Evolutionary conservation across 2,113 vertebrate genomes (phyloP).

Genomic region (Acanthisitta chloris): DNA sequence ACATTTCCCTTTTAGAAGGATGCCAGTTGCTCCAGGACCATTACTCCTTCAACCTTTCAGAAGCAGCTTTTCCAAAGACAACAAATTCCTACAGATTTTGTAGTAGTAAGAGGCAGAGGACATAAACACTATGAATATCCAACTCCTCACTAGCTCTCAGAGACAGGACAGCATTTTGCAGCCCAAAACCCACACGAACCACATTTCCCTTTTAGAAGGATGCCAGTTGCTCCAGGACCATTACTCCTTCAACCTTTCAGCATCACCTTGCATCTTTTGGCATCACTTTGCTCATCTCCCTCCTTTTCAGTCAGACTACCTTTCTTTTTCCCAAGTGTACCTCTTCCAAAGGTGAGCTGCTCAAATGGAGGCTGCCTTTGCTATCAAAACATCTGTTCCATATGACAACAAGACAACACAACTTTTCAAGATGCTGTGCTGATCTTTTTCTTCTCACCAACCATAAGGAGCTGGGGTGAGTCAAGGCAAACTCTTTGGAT

Average conservation of each 20-base stretch:
- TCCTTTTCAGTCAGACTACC: neutral
- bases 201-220: neutral
- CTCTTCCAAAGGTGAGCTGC: neutral
- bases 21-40: neutral
- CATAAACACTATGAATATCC: neutral
- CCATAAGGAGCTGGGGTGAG: neutral
- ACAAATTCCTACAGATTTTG: neutral
- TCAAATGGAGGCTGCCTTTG: neutral
- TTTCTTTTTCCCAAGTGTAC: neutral
- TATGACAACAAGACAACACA: neutral
- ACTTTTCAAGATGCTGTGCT: neutral
- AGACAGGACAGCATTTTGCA: neutral
- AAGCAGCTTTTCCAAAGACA: neutral
- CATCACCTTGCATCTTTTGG: neutral
- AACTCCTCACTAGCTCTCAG: neutral
- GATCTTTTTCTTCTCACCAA: neutral
- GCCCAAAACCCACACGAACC: neutral
- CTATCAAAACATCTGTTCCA: neutral
- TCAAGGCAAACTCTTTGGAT: neutral
- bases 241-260: neutral
- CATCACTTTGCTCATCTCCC: neutral
- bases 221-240: neutral
- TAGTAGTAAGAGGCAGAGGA: neutral
- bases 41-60: neutral
- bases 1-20: neutral